Conservation (phyloP, 2,113 vertebrate species). For the Melanocharis versteri region DNA sequence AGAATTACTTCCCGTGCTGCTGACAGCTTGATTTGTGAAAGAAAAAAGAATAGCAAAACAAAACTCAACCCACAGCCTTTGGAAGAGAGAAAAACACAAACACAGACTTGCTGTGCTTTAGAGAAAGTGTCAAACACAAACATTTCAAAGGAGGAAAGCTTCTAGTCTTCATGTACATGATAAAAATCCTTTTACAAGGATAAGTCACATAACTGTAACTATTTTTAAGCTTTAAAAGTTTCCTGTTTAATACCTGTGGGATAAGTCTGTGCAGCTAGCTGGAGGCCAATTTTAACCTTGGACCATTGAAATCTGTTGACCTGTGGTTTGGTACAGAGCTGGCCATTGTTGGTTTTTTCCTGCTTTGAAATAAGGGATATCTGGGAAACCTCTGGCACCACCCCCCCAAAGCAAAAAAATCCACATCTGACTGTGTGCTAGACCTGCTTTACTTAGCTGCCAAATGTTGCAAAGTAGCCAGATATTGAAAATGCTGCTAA, state of each 20-base stretch:
- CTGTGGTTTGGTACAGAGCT: slow-evolving; percentile 51
- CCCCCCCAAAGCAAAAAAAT: background rate
- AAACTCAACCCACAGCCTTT: background rate
- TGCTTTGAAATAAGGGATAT: slow-evolving; percentile 35
- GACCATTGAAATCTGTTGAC: slow-evolving; percentile 39
- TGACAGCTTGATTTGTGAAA: slow-evolving; percentile 48
- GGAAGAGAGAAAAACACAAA: slow-evolving; percentile 19
- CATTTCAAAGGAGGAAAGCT: background rate
- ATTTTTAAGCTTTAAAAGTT: slow-evolving; percentile 28
- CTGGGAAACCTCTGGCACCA: background rate
- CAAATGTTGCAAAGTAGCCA: background rate
- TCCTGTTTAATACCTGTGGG: slow-evolving; percentile 49
- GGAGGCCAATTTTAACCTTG: slow-evolving; percentile 28
- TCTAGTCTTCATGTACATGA: background rate
- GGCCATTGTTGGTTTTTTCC: slow-evolving; percentile 11
- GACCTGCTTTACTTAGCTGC: background rate
- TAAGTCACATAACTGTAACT: slow-evolving; percentile 1
- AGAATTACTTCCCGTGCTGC: background rate
- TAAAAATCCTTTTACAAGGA: slow-evolving; percentile 19
- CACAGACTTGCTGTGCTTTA: background rate
- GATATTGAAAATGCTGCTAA: background rate
- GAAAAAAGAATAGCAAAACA: slow-evolving; percentile 13
- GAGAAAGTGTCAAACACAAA: slow-evolving; percentile 4
- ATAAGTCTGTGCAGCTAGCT: slow-evolving; percentile 14
- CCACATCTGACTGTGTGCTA: background rate